Percentiles rank a stretch among this genome's conserved stretches.
phyloP scores from a whole-genome alignment of 2,888 invertebrate species.

The Aquatica leii region DNA sequence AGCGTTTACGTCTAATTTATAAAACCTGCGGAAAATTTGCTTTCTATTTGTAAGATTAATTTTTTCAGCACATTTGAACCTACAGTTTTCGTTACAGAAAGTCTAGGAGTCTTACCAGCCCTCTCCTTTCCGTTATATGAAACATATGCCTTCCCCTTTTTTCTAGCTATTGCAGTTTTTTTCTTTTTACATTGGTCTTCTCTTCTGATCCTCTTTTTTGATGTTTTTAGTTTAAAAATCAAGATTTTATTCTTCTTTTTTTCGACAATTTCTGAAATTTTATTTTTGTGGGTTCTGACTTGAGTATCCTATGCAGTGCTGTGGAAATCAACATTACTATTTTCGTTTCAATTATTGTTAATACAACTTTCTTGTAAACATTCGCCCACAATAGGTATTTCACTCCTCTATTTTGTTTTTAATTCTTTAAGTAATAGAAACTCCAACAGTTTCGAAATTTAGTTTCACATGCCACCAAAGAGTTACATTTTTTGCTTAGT shows the following conservation, averaged over 20 bases:
- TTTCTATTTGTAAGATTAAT: not conserved
- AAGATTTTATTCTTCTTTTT: not conserved
- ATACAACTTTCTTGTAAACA: not conserved
- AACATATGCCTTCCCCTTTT: not conserved
- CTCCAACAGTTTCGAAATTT: too few species aligned
- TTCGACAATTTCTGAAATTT: not conserved
- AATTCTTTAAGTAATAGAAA: too few species aligned
- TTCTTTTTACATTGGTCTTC: not conserved
- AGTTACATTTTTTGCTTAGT: too few species aligned
- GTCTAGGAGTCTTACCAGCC: not conserved
- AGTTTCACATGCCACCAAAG: too few species aligned
- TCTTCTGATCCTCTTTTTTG: not conserved
- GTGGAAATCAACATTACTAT: not conserved
- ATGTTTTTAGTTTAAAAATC: not conserved
- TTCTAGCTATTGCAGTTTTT: not conserved
- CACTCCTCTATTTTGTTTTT: too few species aligned
- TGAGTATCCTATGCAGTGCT: too few species aligned
- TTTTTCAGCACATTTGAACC: not conserved
- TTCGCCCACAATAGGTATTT: too few species aligned
- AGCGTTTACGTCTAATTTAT: not conserved
- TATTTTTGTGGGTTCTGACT: not conserved
- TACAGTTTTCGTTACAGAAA: slow-evolving; percentile 3
- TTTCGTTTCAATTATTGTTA: not conserved
- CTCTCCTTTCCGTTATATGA: not conserved
- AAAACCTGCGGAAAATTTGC: not conserved